Evolutionary conservation across 2,113 vertebrate genomes (phyloP).

Genomic region (Pteruthius melanotis): DNA sequence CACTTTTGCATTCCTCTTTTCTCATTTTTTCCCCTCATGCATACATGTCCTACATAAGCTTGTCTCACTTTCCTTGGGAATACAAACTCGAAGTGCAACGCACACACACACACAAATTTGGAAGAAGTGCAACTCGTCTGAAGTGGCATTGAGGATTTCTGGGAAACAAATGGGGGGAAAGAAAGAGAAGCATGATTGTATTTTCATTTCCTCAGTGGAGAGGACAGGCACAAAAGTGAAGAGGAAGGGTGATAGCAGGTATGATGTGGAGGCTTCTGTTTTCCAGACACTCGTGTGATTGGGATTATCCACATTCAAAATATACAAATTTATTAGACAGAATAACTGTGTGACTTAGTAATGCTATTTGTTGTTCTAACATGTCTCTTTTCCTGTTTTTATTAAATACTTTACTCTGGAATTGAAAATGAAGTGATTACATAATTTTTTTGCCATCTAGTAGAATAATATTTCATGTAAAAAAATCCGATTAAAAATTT

Average conservation of each 20-base stretch:
- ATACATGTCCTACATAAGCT: background rate
- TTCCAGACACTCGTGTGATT: background rate
- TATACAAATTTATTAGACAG: background rate
- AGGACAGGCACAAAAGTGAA: background rate
- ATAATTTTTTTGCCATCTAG: no score
- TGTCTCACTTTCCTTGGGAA: background rate
- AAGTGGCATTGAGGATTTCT: background rate
- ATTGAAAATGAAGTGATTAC: background rate
- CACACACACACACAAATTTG: rapidly evolving
- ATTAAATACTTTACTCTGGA: background rate
- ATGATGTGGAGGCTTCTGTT: background rate
- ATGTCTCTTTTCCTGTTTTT: background rate
- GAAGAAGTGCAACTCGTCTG: background rate
- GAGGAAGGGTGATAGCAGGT: background rate
- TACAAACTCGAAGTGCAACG: background rate
- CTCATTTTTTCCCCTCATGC: background rate
- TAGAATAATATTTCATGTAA: background rate
- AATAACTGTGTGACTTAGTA: background rate
- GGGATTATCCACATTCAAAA: background rate
- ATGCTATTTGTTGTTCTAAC: background rate
- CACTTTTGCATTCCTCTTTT: background rate
- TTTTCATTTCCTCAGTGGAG: background rate
- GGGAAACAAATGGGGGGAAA: background rate
- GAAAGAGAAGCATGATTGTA: background rate
- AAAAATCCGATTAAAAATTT: background rate